A percentile compares a stretch with the other conserved stretches of the same genome.
Conservation (phyloP, 2,888 invertebrate species). For the Melinopterus prodromus region DNA sequence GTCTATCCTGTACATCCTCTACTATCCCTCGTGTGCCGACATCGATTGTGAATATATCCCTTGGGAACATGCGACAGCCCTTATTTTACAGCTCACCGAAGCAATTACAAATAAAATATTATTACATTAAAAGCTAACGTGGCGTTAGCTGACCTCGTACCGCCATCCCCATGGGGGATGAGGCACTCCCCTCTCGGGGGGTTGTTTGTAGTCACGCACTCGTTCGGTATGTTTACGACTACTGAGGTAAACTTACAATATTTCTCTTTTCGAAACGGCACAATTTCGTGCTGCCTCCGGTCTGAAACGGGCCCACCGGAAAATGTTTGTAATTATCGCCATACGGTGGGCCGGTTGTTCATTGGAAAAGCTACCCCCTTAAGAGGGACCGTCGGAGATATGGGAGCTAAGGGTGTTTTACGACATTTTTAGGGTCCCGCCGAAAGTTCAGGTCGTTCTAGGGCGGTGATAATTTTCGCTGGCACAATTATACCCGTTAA, state of each 20-base stretch:
- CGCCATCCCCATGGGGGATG: background rate
- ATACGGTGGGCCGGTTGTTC: background rate
- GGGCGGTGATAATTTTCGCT: background rate
- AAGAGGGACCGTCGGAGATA: background rate
- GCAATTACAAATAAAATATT: constrained; percentile 24
- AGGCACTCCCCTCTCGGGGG: background rate
- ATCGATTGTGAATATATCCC: background rate
- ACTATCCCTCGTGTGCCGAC: background rate
- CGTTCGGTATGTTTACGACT: constrained; percentile 19
- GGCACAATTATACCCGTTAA: background rate
- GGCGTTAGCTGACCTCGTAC: background rate
- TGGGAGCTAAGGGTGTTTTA: background rate
- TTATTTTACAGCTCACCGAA: constrained; percentile 21
- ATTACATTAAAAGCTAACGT: background rate
- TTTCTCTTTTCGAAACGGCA: constrained; percentile 12
- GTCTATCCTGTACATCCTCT: no score
- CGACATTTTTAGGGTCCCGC: background rate
- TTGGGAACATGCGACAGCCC: background rate
- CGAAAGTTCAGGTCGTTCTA: background rate
- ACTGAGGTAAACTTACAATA: constrained; percentile 11
- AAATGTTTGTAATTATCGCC: background rate
- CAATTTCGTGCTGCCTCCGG: constrained; percentile 6
- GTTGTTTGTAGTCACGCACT: constrained; percentile 12
- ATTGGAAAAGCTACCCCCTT: background rate
- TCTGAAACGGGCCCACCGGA: background rate